Base-by-base conservation (phyloP, 2,888 invertebrate species). In the Parnassius apollo region DNA sequence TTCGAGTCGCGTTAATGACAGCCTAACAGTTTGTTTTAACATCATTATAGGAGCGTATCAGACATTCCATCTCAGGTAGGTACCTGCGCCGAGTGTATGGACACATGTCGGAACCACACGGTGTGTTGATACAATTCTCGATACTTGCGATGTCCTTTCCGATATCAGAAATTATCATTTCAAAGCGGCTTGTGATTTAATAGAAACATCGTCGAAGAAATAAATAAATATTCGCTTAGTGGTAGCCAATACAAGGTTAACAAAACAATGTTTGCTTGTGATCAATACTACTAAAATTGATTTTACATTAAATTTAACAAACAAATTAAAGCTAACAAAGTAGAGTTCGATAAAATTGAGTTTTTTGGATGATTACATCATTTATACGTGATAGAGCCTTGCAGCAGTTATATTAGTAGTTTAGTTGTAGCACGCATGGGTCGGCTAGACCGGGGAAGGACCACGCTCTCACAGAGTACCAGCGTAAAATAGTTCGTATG, bases 21-120 rank as follows among this genome's bases (percentile, higher is more conserved):
- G 85, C 75, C 86, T 90, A 91, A 89, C 88, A 90, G 90, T 91
- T 91, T 91, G 91, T 91, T 90, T 91, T 87, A 91, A 90, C 91
- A 90, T 91, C 91, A 91, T 91, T 90, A 91, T 90, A 89, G 87
- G 78, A 83, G 82, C 86, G 85, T 91, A 91, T 91, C 91, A 78
- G 78, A 75, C 84, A 91, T 91, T 88, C 91, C 89, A 91, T 87
- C 88, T 81, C 81, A 78, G 82, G 73, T 67, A 68, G 64, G 81
- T 87, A 85, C 83, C 85, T 85, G 83, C 74, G 71, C 70, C 70
- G 71, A 64, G 69, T 74, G 68, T 70, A 69, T 68, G 69, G 69
- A 70, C 86, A 83, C 76, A 82, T 83, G 85, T 85, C 72, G 72
- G 65, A 67, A 71, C 76, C 72, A 67, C 76, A 72, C 74, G 69